phyloP scores from a whole-genome alignment of 2,797 vertebrate genomes.

The Enteromius fasciolatus region DNA sequence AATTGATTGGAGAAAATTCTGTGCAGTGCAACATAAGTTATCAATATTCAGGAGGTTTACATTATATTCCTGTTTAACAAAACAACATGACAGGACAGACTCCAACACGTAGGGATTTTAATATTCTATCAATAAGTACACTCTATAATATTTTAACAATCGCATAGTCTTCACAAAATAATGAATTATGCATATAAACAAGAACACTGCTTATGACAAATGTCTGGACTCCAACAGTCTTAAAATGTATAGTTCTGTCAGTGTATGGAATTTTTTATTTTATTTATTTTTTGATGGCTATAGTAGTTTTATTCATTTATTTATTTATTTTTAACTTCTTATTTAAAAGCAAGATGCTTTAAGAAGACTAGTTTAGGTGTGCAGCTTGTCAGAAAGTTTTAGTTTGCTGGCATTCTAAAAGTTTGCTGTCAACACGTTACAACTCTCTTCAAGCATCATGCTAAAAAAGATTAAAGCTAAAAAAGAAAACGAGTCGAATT shows the following conservation, averaged over 20 bases:
- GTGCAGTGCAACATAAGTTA: too few species aligned
- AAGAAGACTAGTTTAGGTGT: constrained; percentile 2
- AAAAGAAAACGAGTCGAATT: neutral
- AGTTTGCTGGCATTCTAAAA: neutral
- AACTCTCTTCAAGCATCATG: neutral
- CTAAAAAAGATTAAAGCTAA: neutral
- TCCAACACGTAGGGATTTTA: neutral
- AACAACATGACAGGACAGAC: neutral
- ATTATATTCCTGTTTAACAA: neutral
- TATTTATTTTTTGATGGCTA: neutral
- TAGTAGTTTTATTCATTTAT: neutral
- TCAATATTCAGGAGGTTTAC: neutral
- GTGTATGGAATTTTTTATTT: neutral
- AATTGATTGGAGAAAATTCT: neutral
- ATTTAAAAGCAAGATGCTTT: neutral
- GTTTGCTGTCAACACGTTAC: neutral
- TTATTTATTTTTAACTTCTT: neutral
- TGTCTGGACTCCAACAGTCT: neutral
- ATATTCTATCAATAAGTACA: neutral
- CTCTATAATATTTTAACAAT: neutral
- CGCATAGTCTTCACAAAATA: neutral
- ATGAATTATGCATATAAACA: neutral
- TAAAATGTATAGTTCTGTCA: neutral
- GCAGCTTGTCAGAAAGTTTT: constrained; percentile 18
- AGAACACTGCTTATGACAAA: neutral